Conservation (phyloP, 2,113 vertebrate species). For the Lophotis ruficrista region DNA sequence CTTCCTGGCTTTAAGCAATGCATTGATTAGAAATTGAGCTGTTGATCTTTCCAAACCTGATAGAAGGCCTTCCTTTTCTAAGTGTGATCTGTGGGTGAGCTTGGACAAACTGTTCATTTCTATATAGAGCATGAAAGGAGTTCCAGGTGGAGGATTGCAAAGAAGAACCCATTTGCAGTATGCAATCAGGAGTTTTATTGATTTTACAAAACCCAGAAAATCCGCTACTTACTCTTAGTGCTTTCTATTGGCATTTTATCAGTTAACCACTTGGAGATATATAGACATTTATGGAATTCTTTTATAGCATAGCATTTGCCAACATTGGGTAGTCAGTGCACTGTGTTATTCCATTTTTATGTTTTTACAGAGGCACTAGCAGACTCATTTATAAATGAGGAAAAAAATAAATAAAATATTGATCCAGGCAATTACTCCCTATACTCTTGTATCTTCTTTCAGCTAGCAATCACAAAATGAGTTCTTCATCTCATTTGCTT, state of each 20-base stretch:
- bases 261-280: background rate
- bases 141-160: background rate
- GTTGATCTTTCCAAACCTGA: background rate
- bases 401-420: slow-evolving; percentile 33
- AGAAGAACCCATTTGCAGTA: background rate
- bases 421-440: slow-evolving; percentile 15
- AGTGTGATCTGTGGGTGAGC: background rate
- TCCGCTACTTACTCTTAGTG: background rate
- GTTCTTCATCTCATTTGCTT: slow-evolving; percentile 40
- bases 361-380: background rate
- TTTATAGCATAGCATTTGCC: background rate
- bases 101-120: background rate
- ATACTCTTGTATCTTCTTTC: background rate
- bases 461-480: background rate
- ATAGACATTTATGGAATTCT: background rate
- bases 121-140: background rate
- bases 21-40: background rate
- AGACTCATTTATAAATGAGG: background rate
- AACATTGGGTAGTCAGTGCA: background rate
- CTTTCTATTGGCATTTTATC: background rate
- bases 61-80: background rate
- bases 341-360: background rate
- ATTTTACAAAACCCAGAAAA: background rate
- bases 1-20: background rate
- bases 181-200: background rate